Base-by-base conservation (phyloP, 2,113 vertebrate genomes). In the Athene noctua region DNA sequence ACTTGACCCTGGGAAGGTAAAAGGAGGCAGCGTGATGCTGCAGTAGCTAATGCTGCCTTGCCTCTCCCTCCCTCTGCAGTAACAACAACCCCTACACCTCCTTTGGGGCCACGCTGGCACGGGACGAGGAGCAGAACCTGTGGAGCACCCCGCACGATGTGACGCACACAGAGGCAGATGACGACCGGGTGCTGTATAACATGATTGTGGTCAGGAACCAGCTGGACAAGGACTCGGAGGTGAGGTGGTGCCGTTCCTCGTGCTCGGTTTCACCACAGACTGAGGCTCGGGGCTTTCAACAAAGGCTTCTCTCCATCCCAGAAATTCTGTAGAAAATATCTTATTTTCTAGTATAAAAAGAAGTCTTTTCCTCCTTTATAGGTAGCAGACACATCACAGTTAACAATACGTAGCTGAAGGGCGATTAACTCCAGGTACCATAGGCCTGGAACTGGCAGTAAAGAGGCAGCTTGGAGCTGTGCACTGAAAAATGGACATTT, bases 161-260 rank as follows among this genome's bases (percentile, higher is more conserved):
- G 68, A 98, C 98, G 62, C 98, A 98, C 92, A 98, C 96, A 0
- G 98, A 98, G 54, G 97, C 98, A 0, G 98, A 99, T 0, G 98
- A 98, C 0, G 99, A 99, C 96, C 93, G 97, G 49, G 95, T 99
- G 92, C 93, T 99, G 38, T 98, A 99, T 92, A 98, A 98, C 85
- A 98, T 99, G 90, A 99, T 99, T 15, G 98, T 97, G 71, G 96
- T 98, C 96, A 98, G 99, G 88, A 98, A 99, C 94, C 98, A 98
- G 96, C 97, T 98, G 96, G 97, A 98, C 96, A 98, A 97, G 80
- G 98, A 98, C 91, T 98, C 98, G 0, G 98, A 99, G 99, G 99
- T 99, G 96, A 98, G 97, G 34, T 10, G 1, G 57, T 15, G 65
- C 77, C 2, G 0, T 30, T 59, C 58, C 36, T 49, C 1, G 0